A percentile compares a stretch with the other conserved stretches of the same genome.
Evolutionary conservation across 1,140 invertebrate genomes (phyloP).

Genomic region (Wasmannia auropunctata): DNA sequence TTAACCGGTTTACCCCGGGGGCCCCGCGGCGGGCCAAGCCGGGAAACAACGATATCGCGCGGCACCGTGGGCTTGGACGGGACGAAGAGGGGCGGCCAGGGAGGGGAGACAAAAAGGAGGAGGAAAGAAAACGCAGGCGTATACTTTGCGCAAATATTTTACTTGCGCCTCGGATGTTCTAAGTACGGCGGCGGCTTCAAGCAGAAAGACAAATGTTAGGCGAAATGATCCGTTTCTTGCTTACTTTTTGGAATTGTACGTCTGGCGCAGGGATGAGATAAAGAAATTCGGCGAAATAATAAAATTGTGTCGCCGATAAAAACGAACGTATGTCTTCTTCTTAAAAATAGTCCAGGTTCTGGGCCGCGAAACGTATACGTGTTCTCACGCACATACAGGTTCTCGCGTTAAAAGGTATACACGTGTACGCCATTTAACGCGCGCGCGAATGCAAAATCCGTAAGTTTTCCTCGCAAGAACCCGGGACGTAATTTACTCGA

Average conservation of each 20-base stretch:
- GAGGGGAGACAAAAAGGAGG: background rate
- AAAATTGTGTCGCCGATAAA: background rate
- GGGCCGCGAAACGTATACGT: no score
- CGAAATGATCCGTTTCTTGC: constrained; percentile 66
- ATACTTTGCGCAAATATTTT: constrained; percentile 77
- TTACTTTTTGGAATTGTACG: constrained; percentile 53
- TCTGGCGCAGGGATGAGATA: background rate
- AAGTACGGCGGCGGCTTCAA: constrained; percentile 68
- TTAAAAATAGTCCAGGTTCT: background rate
- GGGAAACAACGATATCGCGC: constrained; percentile 41
- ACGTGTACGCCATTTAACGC: constrained; percentile 6
- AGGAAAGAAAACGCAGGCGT: constrained; percentile 38
- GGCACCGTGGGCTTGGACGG: background rate
- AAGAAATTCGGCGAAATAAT: constrained; percentile 58
- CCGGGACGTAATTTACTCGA: constrained; percentile 9
- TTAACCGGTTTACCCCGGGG: constrained; percentile 74
- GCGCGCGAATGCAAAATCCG: constrained; percentile 3
- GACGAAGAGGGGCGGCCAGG: background rate
- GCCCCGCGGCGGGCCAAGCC: constrained; percentile 49
- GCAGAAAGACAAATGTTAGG: constrained; percentile 70
- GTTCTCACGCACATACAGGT: no score
- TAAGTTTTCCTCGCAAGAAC: constrained; percentile 42
- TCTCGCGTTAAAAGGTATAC: no score
- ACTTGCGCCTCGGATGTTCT: constrained; percentile 72
- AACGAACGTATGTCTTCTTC: background rate